Evolutionary conservation across 2,797 vertebrate species (phyloP), one percentile per base, ranked within the genome.

Genomic region (Agapornis canus): DNA sequence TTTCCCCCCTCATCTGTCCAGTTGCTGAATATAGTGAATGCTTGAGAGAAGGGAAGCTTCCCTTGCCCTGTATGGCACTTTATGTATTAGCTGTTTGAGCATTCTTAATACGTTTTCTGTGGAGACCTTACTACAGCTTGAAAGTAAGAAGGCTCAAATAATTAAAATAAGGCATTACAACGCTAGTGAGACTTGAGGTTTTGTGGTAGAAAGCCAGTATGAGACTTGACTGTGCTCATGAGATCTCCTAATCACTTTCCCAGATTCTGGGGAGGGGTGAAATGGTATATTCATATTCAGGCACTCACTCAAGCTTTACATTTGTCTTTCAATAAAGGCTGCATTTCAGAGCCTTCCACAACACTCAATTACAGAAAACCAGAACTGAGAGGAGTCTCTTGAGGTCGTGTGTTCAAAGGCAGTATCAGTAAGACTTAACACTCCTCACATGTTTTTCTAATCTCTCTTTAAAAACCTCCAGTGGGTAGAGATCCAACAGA

Each of bases 391-490:
- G 61, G 78, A 66, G 22, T 90, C 92, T 92, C 92, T 42, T 60
- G 90, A 89, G 95, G 60, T 85, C 15, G 1, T 17, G 5, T 16
- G 60, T 94, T 96, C 87, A 89, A 89, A 96, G 82, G 85, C 93
- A 82, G 71, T 12, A 45, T 47, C 82, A 89, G 79, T 9, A 66
- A 87, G 87, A 37, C 64, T 80, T 73, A 78, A 77, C 47, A 13
- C 59, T 89, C 40, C 45, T 93, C 61, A 40, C 61, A 29, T 76
- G 72, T 59, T 85, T 43, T 90, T 82, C 89, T 96, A 92, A 95
- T 95, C 71, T 95, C 77, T 31, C 79, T 48, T 95, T 92, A 85
- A 91, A 95, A 85, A 77, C 26, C 51, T 89, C 87, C 56, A 32
- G 4, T 73, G 90, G 87, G 47, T n/a, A 32, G 35, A 89, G 82